Evolutionary conservation across 2,888 invertebrate species (phyloP), one percentile per base, ranked within the genome.

Genomic region (Nephrotoma appendiculata): DNA sequence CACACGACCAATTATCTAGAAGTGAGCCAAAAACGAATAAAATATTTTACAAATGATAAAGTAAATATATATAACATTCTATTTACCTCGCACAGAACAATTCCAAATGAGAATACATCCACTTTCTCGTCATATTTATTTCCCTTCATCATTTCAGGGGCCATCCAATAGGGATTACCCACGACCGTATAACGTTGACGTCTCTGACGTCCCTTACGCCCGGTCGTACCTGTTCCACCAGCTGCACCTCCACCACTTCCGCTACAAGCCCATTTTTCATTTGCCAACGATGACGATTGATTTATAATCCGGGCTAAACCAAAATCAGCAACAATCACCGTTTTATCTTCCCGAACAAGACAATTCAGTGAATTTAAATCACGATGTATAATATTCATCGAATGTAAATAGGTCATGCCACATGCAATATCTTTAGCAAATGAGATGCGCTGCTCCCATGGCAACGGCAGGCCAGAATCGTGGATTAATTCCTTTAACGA

Each of bases 101-200:
- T 98, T 45, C 98, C 98, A 91, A 97, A 98, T 42, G 98, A 98
- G 92, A 98, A 98, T 88, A 98, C 96, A 90, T 98, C 98, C 0
- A 98, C 98, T 91, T 98, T 98, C 91, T 98, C 98, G 90, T 98
- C 98, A 91, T 98, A 98, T 88, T 96, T 96, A 89, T 97, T 96
- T 31, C 98, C 98, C 91, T 96, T 97, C 97, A 98, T 97, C 98
- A 98, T 98, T 92, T 98, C 98, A 0, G 98, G 98, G 0, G 98
- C 98, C 98, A 98, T 98, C 98, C 98, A 98, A 92, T 98, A 98
- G 0, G 98, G 98, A 93, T 98, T 98, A 1, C 98, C 98, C 0
- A 98, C 98, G 43, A 98, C 98, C 0, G 98, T 98, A 91, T 98
- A 98, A 12, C 98, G 93, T 90, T 98, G 98, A 89, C 97, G 94